A percentile compares a stretch with the other conserved stretches of the same genome.
These are phyloP conservation scores for Alaudala cheleensis DNA, from an alignment of 2,113 vertebrate species.

Conservation along the genomic window DNA sequence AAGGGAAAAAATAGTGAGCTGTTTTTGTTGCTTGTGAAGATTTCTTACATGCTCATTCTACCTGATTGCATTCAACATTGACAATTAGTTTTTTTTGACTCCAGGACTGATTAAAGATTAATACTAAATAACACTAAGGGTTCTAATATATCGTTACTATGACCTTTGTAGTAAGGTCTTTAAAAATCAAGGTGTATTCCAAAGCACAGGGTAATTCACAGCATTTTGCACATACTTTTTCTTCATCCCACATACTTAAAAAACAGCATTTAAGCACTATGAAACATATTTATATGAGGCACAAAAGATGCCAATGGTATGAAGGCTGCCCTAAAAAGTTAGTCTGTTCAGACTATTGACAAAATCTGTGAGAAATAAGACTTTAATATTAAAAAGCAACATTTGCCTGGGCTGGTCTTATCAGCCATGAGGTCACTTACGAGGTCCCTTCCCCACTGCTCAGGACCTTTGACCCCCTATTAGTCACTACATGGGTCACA, in stretches of 20 bases:
- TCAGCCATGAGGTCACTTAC: background rate
- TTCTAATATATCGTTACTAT: background rate
- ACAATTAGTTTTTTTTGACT: background rate
- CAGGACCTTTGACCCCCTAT: background rate
- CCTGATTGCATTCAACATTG: background rate
- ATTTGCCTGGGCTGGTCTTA: background rate
- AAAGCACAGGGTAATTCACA: background rate
- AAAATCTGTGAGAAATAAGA: background rate
- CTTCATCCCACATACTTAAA: background rate
- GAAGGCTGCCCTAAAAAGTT: background rate
- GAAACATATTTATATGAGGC: background rate
- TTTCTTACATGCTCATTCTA: background rate
- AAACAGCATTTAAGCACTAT: background rate
- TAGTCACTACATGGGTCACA: background rate
- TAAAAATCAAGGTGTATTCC: background rate
- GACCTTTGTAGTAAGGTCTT: background rate
- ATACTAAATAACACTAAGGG: background rate
- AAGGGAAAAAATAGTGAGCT: background rate
- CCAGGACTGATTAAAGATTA: background rate
- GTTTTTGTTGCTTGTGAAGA: background rate
- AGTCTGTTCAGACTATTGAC: background rate
- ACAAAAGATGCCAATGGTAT: background rate
- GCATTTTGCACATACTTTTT: background rate
- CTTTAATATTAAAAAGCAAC: background rate
- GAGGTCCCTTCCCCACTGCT: background rate